These are phyloP conservation scores for Portunus trituberculatus DNA, from an alignment of 1,140 invertebrate genomes.

Conservation along the genomic window DNA sequence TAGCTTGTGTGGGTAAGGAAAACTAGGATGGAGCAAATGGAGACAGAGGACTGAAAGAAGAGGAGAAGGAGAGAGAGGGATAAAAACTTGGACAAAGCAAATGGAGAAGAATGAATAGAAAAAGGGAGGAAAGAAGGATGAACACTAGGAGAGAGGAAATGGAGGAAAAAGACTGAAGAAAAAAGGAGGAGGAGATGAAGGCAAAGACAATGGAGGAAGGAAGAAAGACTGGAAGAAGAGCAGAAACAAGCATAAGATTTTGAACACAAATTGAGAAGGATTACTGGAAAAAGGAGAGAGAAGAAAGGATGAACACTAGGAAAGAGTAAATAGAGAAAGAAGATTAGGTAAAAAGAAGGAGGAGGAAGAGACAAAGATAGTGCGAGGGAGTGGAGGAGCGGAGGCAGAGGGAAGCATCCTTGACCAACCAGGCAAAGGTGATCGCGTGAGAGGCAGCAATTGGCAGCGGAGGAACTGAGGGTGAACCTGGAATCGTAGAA, in stretches of 20 bases:
- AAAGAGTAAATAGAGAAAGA: neutral
- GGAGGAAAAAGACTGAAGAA: neutral
- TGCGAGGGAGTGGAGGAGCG: neutral
- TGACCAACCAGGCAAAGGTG: constrained; percentile 27
- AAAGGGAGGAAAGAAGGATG: neutral
- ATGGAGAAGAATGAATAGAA: neutral
- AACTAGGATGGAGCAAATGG: neutral
- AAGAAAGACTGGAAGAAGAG: neutral
- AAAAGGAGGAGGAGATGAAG: neutral
- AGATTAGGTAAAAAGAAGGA: neutral
- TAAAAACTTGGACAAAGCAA: neutral
- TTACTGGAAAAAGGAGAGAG: neutral
- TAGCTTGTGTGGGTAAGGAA: neutral
- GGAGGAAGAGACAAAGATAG: neutral
- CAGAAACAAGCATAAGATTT: neutral
- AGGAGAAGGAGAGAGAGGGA: neutral
- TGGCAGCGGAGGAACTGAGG: constrained; percentile 60
- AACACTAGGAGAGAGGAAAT: neutral
- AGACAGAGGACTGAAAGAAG: neutral
- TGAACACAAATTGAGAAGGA: neutral
- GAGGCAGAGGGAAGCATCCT: neutral
- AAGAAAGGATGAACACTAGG: neutral
- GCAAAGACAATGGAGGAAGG: neutral
- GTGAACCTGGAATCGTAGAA: constrained; percentile 58
- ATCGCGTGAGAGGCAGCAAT: constrained; percentile 62